A percentile compares a stretch with the other conserved stretches of the same genome.
These are phyloP conservation scores for Periplaneta americana DNA, from an alignment of 1,140 invertebrate species.

Conservation along the genomic window DNA sequence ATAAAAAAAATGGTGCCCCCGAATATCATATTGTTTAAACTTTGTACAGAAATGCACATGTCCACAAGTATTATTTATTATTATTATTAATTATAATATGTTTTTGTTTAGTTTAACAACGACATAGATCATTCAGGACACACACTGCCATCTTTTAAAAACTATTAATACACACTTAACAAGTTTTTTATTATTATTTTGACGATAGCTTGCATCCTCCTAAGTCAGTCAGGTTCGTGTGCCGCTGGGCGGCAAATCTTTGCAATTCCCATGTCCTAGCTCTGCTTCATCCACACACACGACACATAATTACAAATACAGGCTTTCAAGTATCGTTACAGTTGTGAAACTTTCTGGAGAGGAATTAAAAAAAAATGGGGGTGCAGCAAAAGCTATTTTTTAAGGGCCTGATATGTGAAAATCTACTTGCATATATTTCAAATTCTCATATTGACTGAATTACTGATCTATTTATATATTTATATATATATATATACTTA, in stretches of 20 bases:
- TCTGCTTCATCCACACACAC: background rate
- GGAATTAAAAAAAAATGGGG: background rate
- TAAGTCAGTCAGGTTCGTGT: slow-evolving; percentile 1
- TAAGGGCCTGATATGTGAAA: slow-evolving; percentile 13
- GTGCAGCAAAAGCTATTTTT: slow-evolving; percentile 4
- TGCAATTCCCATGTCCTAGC: background rate
- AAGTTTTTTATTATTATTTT: background rate
- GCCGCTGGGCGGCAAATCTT: background rate
- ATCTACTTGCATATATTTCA: background rate
- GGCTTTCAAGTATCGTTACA: background rate
- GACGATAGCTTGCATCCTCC: background rate
- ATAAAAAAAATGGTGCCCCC: slow-evolving; percentile 13
- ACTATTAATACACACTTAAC: slow-evolving; percentile 12
- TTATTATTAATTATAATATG: background rate
- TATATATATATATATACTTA: background rate
- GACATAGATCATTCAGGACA: slow-evolving; percentile 6
- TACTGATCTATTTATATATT: background rate
- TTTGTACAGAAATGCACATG: slow-evolving; percentile 20
- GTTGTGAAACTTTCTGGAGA: background rate
- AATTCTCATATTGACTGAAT: background rate
- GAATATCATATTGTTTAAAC: background rate
- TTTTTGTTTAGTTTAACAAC: slow-evolving; percentile 7
- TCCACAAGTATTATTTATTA: slow-evolving; percentile 9
- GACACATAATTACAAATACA: slow-evolving; percentile 7
- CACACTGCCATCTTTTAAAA: slow-evolving; percentile 1